Evolutionary conservation across 2,113 vertebrate genomes (phyloP), one percentile per base, ranked within the genome.

Genomic region (Myxocyprinus asiaticus): DNA sequence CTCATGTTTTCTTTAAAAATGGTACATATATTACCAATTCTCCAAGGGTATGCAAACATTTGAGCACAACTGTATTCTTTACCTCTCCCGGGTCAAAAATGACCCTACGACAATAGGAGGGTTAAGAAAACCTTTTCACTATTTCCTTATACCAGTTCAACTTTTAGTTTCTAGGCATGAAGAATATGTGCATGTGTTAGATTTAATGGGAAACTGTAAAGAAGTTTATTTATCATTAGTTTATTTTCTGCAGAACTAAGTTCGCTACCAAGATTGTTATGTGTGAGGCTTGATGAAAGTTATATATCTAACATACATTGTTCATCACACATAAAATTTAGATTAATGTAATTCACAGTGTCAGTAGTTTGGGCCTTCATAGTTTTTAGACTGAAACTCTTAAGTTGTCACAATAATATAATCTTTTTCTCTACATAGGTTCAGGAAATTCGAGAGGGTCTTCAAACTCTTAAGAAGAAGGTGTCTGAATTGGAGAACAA

Each of bases 401-500:
- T 76, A 50, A 59, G 22, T 43, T 58, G 50, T 66, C 50, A 17
- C 5, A 70, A 63, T 51, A 42, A 22, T 48, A 56, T 58, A n/a
- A 22, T 7, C 51, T 72, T 69, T 77, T 75, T 58, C 42, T 6
- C 22, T 64, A 5, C 9, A 50, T 10, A 96, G 95, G 92, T 90
- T 58, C 89, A 90, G 66, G 92, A 92, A 42, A 94, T 96, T 77
- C 94, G 93, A 4, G 91, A 94, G 80, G 91, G 91, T 3, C 88
- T 95, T 85, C 83, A 82, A 72, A 85, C 48, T 0, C 84, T 96
- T 50, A 93, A 85, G 63, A 84, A 50, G 85, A 94, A 93, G 88
- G 93, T 96, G 62, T 88, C 88, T 1, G 93, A 95, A 8, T 90
- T 96, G 4, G 95, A 96, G 85, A 95, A 92, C 87, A 95, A 95